Conservation (phyloP, 1,140 invertebrate species). For the Drosophila obscura region DNA sequence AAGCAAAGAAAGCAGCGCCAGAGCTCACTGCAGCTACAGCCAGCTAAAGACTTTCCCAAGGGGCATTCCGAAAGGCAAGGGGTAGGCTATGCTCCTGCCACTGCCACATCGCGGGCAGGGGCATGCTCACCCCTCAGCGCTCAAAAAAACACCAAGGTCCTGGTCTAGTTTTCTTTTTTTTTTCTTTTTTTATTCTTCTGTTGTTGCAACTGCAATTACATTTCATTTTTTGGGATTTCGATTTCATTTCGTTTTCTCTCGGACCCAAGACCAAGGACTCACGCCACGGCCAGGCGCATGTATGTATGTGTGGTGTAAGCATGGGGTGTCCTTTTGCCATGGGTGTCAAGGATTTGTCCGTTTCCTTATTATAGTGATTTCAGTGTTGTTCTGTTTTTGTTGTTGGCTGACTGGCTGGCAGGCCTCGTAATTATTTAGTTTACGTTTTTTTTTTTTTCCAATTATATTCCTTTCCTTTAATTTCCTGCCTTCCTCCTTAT, state of each 20-base stretch:
- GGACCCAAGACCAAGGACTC: constrained; percentile 40
- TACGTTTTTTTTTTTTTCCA: constrained; percentile 12
- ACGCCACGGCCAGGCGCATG: constrained; percentile 26
- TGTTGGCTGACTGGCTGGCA: constrained; percentile 30
- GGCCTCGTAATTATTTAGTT: constrained; percentile 76
- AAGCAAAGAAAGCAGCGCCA: constrained; percentile 64
- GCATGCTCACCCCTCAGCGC: constrained; percentile 54
- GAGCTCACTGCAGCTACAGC: background rate
- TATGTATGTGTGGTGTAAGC: background rate
- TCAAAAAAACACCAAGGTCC: constrained; percentile 51
- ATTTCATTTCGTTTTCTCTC: constrained; percentile 37
- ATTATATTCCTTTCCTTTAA: no score
- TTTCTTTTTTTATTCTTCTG: constrained; percentile 4
- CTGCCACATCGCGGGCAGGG: constrained; percentile 1
- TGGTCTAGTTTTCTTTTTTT: constrained; percentile 65
- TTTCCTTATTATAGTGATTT: constrained; percentile 15
- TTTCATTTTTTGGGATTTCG: constrained; percentile 57
- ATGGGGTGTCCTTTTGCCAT: constrained; percentile 52
- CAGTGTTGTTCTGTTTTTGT: constrained; percentile 33
- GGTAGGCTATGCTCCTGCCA: constrained; percentile 16
- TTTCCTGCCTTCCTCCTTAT: constrained; percentile 1
- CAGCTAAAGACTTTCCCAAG: constrained; percentile 60
- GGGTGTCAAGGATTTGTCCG: constrained; percentile 59
- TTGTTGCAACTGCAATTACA: constrained; percentile 71
- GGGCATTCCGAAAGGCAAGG: constrained; percentile 26